phyloP scores from a whole-genome alignment of 1,140 invertebrate genomes.

The Listronotus oregonensis region DNA sequence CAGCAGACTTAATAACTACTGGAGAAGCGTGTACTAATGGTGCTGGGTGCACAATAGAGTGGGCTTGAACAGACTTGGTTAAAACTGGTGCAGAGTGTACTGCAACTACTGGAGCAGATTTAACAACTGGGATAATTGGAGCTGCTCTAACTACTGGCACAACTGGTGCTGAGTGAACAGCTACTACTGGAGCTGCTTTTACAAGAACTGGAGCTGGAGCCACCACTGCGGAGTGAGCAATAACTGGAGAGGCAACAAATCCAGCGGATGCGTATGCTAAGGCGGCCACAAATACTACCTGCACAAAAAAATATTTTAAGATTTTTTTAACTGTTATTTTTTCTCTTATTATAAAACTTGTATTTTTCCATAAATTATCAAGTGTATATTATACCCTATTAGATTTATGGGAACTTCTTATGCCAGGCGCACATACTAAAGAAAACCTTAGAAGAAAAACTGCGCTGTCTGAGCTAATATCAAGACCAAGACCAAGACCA shows the following conservation, averaged over 20 bases:
- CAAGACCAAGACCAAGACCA: no score
- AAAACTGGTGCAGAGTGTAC: conserved; percentile 11
- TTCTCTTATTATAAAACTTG: no score
- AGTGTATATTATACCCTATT: no score
- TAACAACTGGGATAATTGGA: conserved; percentile 48
- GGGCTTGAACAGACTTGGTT: conserved; percentile 58
- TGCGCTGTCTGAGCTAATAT: no score
- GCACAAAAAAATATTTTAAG: conserved; percentile 22
- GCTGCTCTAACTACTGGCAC: conserved; percentile 41
- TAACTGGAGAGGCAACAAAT: conserved; percentile 54
- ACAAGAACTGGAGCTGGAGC: not conserved
- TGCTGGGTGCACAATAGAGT: conserved; percentile 55
- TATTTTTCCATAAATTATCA: no score
- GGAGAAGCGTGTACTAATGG: conserved; percentile 50
- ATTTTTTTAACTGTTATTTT: no score
- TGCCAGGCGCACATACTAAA: no score
- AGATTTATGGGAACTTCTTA: no score
- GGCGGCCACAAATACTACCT: conserved; percentile 59
- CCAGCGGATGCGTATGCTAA: conserved; percentile 61
- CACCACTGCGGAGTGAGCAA: conserved; percentile 51
- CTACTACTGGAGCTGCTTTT: not conserved
- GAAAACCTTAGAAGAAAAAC: no score
- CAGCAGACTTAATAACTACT: conserved; percentile 33
- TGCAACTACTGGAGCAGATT: conserved; percentile 44
- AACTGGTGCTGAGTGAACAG: conserved; percentile 1